These are phyloP conservation scores for Conger conger DNA, from an alignment of 2,113 vertebrate genomes.

Conservation along the genomic window DNA sequence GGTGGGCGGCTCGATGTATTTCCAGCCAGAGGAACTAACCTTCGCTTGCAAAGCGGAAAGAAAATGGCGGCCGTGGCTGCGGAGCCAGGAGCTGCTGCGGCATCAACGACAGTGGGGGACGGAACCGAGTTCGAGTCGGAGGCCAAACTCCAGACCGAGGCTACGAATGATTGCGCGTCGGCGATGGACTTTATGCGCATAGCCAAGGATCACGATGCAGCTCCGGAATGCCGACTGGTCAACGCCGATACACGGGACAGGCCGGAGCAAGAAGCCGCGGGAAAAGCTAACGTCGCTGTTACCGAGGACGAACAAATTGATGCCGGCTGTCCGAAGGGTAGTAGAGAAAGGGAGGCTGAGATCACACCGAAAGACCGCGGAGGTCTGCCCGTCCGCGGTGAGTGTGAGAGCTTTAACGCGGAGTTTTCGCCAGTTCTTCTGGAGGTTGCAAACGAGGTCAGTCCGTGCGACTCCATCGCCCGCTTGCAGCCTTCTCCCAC, in stretches of 20 bases:
- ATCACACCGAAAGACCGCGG: constrained; percentile 30
- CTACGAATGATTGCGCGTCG: constrained; percentile 53
- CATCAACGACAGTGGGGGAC: constrained; percentile 78
- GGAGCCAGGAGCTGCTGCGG: constrained; percentile 82
- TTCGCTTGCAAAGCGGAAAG: constrained; percentile 77
- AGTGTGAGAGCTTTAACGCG: constrained; percentile 33
- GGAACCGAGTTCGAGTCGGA: constrained; percentile 65
- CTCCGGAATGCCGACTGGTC: constrained; percentile 68
- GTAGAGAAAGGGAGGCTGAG: constrained; percentile 22
- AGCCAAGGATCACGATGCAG: constrained; percentile 71
- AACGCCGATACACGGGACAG: constrained; percentile 68
- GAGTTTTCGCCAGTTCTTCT: constrained; percentile 45
- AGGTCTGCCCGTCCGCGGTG: constrained; percentile 27
- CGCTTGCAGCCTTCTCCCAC: constrained; percentile 52
- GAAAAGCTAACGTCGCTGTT: constrained; percentile 49
- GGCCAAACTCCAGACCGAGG: constrained; percentile 59
- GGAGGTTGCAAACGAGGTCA: constrained; percentile 48
- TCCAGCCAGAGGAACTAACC: constrained; percentile 48
- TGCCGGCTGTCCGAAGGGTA: constrained; percentile 6
- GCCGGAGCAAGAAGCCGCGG: constrained; percentile 70
- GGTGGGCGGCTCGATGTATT: constrained; percentile 36
- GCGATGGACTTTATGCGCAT: constrained; percentile 60
- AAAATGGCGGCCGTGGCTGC: constrained; percentile 99
- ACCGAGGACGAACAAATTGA: constrained; percentile 40
- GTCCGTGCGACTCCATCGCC: constrained; percentile 46